Conservation (phyloP, 1,140 invertebrate genomes). For the Nephila pilipes region DNA sequence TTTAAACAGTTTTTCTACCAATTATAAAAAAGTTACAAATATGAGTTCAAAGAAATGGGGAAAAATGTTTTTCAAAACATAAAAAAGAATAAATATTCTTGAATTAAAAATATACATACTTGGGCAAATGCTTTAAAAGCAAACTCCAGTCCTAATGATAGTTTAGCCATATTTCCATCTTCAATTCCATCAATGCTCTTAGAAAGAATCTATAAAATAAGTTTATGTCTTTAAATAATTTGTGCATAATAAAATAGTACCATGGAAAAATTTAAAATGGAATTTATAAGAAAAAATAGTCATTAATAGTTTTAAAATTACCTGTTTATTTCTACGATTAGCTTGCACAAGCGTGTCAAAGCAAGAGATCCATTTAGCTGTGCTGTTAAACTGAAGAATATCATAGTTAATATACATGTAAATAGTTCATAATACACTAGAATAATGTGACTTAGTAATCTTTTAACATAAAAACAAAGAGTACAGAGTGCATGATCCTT, state of each 20-base stretch:
- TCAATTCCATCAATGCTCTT: conserved; percentile 81
- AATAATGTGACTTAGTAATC: no score
- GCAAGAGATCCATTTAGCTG: conserved; percentile 81
- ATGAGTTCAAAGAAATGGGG: no score
- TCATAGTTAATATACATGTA: conserved; percentile 52
- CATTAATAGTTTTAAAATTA: conserved; percentile 54
- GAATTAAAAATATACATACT: conserved; percentile 79
- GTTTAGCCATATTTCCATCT: conserved; percentile 83
- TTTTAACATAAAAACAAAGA: no score
- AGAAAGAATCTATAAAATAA: conserved; percentile 80
- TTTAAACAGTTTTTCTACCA: background rate
- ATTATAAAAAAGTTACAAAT: background rate
- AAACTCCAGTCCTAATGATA: conserved; percentile 83
- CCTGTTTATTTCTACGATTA: conserved; percentile 83
- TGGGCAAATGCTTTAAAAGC: conserved; percentile 83
- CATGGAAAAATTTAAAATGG: no score
- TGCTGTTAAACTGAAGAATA: conserved; percentile 81
- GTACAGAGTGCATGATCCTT: no score
- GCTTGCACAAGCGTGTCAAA: conserved; percentile 83
- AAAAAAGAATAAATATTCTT: no score
- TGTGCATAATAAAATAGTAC: no score
- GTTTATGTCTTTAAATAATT: no score
- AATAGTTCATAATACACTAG: no score
- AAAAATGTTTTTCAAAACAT: no score
- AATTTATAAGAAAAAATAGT: background rate